Conservation (phyloP, 1,140 invertebrate species). For the Drosophila kurseongensis region DNA sequence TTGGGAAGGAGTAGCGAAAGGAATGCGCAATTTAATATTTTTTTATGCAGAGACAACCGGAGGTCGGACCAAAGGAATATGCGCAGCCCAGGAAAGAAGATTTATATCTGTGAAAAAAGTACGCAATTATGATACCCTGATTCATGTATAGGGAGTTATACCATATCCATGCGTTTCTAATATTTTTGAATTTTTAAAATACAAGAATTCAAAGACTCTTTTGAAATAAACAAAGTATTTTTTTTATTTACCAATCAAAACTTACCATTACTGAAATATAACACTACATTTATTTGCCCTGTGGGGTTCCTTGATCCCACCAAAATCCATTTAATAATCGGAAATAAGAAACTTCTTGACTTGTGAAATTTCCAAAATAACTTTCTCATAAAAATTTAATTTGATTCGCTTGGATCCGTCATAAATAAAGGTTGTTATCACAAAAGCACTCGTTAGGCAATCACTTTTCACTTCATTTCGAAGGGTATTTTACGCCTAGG, state of each 20-base stretch:
- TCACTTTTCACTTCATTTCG: conserved; percentile 28
- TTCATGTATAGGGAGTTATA: background rate
- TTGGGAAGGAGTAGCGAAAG: conserved; percentile 14
- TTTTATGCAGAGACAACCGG: conserved; percentile 6
- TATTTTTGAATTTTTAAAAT: too few relatives aligned
- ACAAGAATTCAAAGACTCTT: too few relatives aligned
- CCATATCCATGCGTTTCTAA: too few relatives aligned
- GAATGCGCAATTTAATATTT: conserved; percentile 58
- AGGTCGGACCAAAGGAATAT: conserved; percentile 55
- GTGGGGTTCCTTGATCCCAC: background rate
- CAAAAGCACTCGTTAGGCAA: conserved; percentile 34
- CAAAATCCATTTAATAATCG: background rate
- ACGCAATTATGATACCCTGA: conserved; percentile 55
- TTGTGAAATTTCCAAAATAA: conserved; percentile 7
- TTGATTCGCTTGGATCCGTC: conserved; percentile 12
- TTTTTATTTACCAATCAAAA: background rate
- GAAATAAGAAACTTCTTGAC: conserved; percentile 21
- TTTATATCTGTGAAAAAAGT: conserved; percentile 44
- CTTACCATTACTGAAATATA: background rate
- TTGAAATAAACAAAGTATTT: too few relatives aligned
- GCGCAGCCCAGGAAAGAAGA: conserved; percentile 29
- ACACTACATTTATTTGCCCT: background rate
- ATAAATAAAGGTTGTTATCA: conserved; percentile 4
- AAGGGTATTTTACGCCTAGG: conserved; percentile 25
- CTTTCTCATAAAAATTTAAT: conserved; percentile 13